phyloP scores from a whole-genome alignment of 2,888 invertebrate genomes.

The Acronicta aceris region DNA sequence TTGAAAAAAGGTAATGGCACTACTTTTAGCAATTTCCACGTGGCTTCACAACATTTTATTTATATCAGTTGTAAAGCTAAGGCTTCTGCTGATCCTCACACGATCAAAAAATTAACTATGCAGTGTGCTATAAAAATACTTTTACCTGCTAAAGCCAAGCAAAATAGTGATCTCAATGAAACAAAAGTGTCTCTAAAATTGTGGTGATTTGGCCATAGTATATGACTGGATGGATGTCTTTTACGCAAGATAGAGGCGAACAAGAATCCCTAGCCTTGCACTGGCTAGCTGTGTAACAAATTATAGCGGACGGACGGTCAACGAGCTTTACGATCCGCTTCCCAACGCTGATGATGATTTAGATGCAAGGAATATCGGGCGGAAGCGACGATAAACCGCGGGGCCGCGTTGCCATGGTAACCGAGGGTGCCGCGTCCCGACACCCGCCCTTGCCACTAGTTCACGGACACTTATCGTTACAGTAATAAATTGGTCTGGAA shows the following conservation, averaged over 20 bases:
- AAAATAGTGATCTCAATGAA: slow-evolving; percentile 13
- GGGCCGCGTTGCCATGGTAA: slow-evolving; percentile 79
- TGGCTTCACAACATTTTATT: slow-evolving; percentile 74
- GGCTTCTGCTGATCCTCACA: background rate
- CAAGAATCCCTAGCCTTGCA: slow-evolving; percentile 59
- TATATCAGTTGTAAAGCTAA: slow-evolving; percentile 32
- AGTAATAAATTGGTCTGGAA: slow-evolving; percentile 87
- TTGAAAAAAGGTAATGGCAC: slow-evolving; percentile 68
- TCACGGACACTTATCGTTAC: slow-evolving; percentile 87
- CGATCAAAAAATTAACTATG: slow-evolving; percentile 27
- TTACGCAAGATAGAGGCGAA: slow-evolving; percentile 41
- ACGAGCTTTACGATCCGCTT: slow-evolving; percentile 83
- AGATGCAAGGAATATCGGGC: slow-evolving; percentile 84
- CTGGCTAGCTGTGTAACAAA: slow-evolving; percentile 69
- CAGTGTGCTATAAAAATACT: slow-evolving; percentile 11
- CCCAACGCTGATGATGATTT: slow-evolving; percentile 87
- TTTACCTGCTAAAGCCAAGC: background rate
- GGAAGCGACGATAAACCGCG: slow-evolving; percentile 74
- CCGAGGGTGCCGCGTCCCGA: slow-evolving; percentile 61
- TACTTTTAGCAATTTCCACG: slow-evolving; percentile 80
- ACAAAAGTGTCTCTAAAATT: slow-evolving; percentile 30
- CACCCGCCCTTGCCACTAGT: slow-evolving; percentile 82
- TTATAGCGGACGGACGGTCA: slow-evolving; percentile 71
- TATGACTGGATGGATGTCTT: slow-evolving; percentile 30
- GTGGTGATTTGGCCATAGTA: slow-evolving; percentile 25